Evolutionary conservation across 2,797 vertebrate genomes (phyloP), one percentile per base, ranked within the genome.

Genomic region (Carcharodon carcharias): DNA sequence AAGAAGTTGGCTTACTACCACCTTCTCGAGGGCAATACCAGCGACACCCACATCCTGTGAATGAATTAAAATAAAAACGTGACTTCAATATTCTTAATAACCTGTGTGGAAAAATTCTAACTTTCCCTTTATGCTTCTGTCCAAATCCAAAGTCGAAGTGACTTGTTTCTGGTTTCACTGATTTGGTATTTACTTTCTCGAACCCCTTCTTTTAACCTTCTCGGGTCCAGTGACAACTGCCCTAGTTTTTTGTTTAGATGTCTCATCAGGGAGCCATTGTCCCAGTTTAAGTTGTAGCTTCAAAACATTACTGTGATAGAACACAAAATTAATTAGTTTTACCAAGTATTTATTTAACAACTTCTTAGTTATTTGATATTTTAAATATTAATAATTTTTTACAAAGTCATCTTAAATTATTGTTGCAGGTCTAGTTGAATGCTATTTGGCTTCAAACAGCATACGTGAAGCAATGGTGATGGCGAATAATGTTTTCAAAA

Each of bases 401-500:
- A 18, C n/a, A 45, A 65, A 45, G 6, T 63, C 40, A 0, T 67
- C n/a, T 21, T 35, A n/a, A 35, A 50, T 45, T 93, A 1, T 93
- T 45, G 23, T 21, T 87, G 11, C 97, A 99, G 99, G 99, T 97
- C 98, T 99, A 97, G 99, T 99, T 0, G 99, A 99, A 97, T 99
- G 99, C 96, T 99, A 99, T 97, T 97, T 99, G 97, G 99, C 99
- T 0, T 99, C 99, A 96, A 99, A 99, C 96, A 99, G 99, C 85
- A 98, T 99, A 96, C 98, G 99, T 23, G 99, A 99, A 96, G 99
- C 99, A 0, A 99, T 99, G 98, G 99, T 99, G 4, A 99, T 99
- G 99, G 99, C 99, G 96, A 99, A 99, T 92, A 99, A 99, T 0
- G 99, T 99, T 67, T 99, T 99, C 96, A 99, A 99, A 98, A 99